Percentiles rank a stretch among this genome's conserved stretches.
These are phyloP conservation scores for Ctenomys sociabilis DNA, from an alignment of 2,113 vertebrate genomes.

Conservation along the genomic window DNA sequence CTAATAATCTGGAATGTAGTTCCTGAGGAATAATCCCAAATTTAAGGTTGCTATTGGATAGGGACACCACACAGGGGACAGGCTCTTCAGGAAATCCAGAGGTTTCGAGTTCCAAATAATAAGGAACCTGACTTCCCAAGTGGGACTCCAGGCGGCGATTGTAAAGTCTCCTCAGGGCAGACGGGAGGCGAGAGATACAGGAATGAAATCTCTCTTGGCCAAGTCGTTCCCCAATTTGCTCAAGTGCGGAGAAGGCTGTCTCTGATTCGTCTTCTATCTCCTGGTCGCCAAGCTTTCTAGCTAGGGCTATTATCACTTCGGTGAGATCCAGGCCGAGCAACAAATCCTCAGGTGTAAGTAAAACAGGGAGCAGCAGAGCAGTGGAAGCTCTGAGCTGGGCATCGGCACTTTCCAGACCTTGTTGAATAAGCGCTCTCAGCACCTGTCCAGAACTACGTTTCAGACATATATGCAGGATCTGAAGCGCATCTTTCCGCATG, in stretches of 20 bases:
- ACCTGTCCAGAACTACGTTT: conserved; percentile 62
- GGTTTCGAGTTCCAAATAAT: conserved; percentile 78
- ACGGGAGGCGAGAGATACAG: conserved; percentile 70
- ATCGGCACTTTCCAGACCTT: conserved; percentile 79
- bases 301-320: conserved; percentile 75
- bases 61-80: conserved; percentile 47
- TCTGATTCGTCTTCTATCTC: conserved; percentile 75
- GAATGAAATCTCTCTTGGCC: conserved; percentile 80
- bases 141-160: conserved; percentile 76
- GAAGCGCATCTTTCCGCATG: conserved; percentile 74
- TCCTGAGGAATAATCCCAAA: conserved; percentile 92
- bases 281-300: conserved; percentile 73
- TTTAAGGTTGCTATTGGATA: conserved; percentile 85
- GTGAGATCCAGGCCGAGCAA: conserved; percentile 76
- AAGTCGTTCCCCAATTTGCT: conserved; percentile 64
- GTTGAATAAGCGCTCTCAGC: conserved; percentile 76
- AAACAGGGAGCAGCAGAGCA: conserved; percentile 74
- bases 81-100: conserved; percentile 73
- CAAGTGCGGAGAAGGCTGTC: conserved; percentile 69
- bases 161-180: conserved; percentile 68
- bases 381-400: conserved; percentile 75
- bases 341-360: conserved; percentile 79
- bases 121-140: conserved; percentile 73
- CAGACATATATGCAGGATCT: conserved; percentile 76
- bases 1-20: conserved; percentile 90